A percentile compares a stretch with the other conserved stretches of the same genome.
phyloP scores from a whole-genome alignment of 2,888 invertebrate species.

The Aleiodes testaceus region DNA sequence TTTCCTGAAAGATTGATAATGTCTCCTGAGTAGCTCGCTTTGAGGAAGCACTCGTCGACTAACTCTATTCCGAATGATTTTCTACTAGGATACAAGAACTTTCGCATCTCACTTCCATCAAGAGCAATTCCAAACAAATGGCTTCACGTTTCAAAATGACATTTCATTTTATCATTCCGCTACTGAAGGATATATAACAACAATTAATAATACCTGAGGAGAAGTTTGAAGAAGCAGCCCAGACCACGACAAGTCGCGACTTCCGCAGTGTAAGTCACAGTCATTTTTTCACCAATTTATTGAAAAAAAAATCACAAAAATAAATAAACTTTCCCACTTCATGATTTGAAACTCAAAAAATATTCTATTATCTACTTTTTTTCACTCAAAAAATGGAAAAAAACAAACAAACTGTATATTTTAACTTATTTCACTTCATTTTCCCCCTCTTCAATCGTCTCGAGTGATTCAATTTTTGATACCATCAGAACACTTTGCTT shows the following conservation, averaged over 20 bases:
- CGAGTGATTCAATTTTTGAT: slow-evolving; percentile 1
- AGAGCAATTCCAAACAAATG: too few relatives aligned
- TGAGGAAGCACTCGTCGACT: too few relatives aligned
- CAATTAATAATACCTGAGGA: slow-evolving; percentile 80
- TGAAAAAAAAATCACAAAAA: background rate
- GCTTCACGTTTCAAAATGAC: too few relatives aligned
- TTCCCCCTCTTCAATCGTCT: background rate
- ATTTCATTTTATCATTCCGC: too few relatives aligned
- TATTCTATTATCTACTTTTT: background rate
- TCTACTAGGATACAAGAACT: too few relatives aligned
- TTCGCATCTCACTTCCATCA: too few relatives aligned
- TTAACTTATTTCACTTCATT: background rate
- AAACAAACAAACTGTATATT: too few relatives aligned
- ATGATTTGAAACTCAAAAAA: background rate
- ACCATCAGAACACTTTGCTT: slow-evolving; percentile 5
- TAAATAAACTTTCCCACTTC: slow-evolving; percentile 18
- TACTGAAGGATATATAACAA: background rate
- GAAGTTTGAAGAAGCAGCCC: slow-evolving; percentile 89
- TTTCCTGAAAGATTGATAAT: too few relatives aligned
- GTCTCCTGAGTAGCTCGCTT: too few relatives aligned
- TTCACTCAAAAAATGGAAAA: background rate
- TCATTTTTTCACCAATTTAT: slow-evolving; percentile 77
- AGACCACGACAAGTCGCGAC: slow-evolving; percentile 90
- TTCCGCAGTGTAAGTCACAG: slow-evolving; percentile 89
- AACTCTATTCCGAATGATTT: too few relatives aligned